A percentile compares a stretch with the other conserved stretches of the same genome.
These are phyloP conservation scores for Spodoptera litura DNA, from an alignment of 1,140 invertebrate genomes.

Conservation along the genomic window DNA sequence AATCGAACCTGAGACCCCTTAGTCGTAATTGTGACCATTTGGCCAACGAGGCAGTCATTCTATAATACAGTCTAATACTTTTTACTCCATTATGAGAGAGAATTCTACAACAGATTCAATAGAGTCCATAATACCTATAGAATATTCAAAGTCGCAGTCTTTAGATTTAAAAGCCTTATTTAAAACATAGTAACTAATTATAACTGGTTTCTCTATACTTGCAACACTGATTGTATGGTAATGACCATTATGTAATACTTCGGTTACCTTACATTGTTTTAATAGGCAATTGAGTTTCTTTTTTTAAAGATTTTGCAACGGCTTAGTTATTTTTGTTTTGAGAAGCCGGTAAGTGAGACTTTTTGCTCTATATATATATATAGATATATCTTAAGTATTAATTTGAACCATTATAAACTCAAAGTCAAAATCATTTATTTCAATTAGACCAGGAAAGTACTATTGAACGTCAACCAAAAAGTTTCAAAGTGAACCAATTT, in stretches of 20 bases:
- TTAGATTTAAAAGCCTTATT: neutral
- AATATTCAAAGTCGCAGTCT: neutral
- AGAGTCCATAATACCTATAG: neutral
- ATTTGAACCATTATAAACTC: no score
- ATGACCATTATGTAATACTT: slow-evolving; percentile 27
- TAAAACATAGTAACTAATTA: slow-evolving; percentile 9
- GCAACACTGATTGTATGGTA: slow-evolving; percentile 27
- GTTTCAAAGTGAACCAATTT: no score
- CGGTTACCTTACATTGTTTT: slow-evolving; percentile 1
- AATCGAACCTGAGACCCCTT: no score
- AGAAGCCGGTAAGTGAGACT: neutral
- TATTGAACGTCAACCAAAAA: no score
- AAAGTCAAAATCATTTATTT: no score
- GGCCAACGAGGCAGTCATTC: no score
- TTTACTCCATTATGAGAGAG: no score
- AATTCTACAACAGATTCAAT: no score
- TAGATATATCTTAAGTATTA: no score
- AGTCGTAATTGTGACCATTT: no score
- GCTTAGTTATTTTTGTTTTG: neutral
- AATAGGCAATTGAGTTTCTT: slow-evolving; percentile 27
- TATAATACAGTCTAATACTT: no score
- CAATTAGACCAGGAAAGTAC: no score
- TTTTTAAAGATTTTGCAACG: neutral
- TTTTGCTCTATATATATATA: neutral
- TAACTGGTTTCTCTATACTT: slow-evolving; percentile 13